These are phyloP conservation scores for Lampris megalopsis DNA, from an alignment of 2,113 vertebrate genomes.

Conservation along the genomic window DNA sequence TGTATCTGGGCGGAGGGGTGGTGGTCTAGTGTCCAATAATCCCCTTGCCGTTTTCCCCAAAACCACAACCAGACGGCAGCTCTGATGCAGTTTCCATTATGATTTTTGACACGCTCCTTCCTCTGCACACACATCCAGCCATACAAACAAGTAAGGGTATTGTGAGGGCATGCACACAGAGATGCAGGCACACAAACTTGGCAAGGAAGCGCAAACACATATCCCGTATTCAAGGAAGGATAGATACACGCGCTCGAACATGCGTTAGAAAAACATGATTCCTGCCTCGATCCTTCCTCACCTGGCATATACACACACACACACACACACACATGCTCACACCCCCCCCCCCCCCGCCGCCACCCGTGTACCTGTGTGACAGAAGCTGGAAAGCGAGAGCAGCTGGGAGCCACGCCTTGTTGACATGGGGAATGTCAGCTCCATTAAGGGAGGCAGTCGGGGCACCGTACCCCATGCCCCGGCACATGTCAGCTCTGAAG, in stretches of 20 bases:
- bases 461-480: not conserved
- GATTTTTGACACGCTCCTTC: not conserved
- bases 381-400: conserved; percentile 32
- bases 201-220: not conserved
- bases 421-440: conserved; percentile 71
- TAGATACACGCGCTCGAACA: not conserved
- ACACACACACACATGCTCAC: not conserved
- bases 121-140: not conserved
- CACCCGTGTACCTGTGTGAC: not conserved
- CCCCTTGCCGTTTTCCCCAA: conserved; percentile 5
- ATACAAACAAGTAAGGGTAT: not conserved
- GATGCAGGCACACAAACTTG: not conserved
- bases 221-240: not conserved
- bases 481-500: conserved; percentile 25
- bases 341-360: not conserved
- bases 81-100: not conserved
- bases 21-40: conserved; percentile 3
- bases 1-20: conserved; percentile 15
- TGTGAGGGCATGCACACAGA: not conserved
- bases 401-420: conserved; percentile 43
- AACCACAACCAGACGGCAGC: conserved; percentile 12
- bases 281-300: no score
- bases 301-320: not conserved
- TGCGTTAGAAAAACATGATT: not conserved
- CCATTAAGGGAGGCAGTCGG: conserved; percentile 52